A percentile compares a stretch with the other conserved stretches of the same genome.
Evolutionary conservation across 1,140 invertebrate genomes (phyloP).

Genomic region (Cotesia chilonis): DNA sequence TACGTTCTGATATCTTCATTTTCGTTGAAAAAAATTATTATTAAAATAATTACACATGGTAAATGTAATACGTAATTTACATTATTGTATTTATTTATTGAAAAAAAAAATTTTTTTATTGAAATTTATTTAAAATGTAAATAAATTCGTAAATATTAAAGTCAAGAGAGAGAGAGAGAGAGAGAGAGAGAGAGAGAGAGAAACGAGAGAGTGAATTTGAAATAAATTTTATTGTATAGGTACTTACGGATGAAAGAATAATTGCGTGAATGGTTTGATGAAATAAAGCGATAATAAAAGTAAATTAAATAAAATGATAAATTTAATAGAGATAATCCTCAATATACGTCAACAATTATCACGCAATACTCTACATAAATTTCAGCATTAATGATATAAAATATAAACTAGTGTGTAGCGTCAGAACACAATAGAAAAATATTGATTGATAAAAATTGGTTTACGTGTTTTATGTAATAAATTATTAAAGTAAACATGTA

Average conservation of each 20-base stretch:
- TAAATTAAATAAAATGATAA: slow-evolving; percentile 16
- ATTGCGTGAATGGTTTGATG: not conserved
- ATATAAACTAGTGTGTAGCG: slow-evolving; percentile 7
- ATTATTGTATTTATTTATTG: no score
- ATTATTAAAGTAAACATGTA: no score
- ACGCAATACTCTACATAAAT: slow-evolving; percentile 40
- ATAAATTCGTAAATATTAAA: slow-evolving; percentile 16
- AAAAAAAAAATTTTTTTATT: no score
- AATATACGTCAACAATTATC: slow-evolving; percentile 33
- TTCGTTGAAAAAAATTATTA: no score
- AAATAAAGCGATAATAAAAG: slow-evolving; percentile 6
- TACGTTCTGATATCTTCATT: no score
- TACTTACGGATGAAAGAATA: slow-evolving; percentile 23
- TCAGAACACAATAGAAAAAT: no score
- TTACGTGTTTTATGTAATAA: no score
- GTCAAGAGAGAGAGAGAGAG: slow-evolving; percentile 7
- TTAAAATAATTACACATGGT: no score
- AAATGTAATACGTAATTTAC: no score
- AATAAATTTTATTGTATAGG: slow-evolving; percentile 30
- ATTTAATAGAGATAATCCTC: not conserved
- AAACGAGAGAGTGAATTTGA: slow-evolving; percentile 6
- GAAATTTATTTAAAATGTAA: slow-evolving; percentile 11
- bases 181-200: not conserved
- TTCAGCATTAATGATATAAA: slow-evolving; percentile 15
- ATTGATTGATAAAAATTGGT: not conserved